phyloP scores from a whole-genome alignment of 2,888 invertebrate species.

The Xanthia icteritia region DNA sequence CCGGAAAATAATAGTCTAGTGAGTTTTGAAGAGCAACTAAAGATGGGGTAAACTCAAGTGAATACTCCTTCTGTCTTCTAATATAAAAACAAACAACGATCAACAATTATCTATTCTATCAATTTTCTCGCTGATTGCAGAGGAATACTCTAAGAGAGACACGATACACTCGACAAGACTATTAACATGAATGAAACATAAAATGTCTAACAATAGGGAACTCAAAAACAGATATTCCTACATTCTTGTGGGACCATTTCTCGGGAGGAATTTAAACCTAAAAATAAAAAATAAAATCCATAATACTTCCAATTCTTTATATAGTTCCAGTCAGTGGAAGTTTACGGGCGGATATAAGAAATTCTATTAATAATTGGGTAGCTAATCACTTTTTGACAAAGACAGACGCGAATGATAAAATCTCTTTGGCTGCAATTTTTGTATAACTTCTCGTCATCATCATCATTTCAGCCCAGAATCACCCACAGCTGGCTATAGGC shows the following conservation, averaged over 20 bases:
- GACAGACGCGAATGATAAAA: not conserved
- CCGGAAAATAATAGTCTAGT: not conserved
- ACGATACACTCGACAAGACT: not conserved
- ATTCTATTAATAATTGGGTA: not conserved
- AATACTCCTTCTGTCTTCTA: no score
- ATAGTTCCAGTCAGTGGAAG: slow-evolving; percentile 16
- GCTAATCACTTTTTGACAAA: not conserved
- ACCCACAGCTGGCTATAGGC: no score
- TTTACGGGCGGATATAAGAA: slow-evolving; percentile 4
- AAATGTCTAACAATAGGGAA: not conserved
- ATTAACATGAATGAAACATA: not conserved
- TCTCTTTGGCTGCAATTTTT: no score
- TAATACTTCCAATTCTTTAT: not conserved
- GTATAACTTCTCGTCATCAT: not conserved
- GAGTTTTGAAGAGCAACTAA: not conserved
- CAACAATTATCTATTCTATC: no score
- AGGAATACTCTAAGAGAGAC: not conserved
- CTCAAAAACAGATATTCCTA: not conserved
- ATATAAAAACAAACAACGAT: not conserved
- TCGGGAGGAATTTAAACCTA: not conserved
- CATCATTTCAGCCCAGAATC: not conserved
- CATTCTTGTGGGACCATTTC: not conserved
- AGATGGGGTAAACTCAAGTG: not conserved
- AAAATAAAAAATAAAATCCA: not conserved
- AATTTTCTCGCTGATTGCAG: not conserved